Evolutionary conservation across 2,797 vertebrate genomes (phyloP).

Genomic region (Ammospiza maritima): DNA sequence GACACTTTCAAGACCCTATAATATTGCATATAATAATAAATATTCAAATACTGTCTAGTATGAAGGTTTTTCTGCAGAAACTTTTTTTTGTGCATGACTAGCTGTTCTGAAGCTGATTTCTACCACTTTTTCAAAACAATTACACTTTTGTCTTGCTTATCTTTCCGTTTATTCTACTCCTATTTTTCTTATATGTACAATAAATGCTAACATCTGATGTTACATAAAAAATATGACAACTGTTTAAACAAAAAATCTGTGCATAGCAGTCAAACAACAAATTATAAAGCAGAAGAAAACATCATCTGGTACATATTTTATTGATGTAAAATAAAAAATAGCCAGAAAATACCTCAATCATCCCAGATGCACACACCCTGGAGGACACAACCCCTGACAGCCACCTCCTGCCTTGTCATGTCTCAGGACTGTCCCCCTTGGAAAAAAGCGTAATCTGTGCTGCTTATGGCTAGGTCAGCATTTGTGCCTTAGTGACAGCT

Average conservation of each 20-base stretch:
- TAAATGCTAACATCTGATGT: not conserved
- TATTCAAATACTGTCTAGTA: not conserved
- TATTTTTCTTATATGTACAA: not conserved
- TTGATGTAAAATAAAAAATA: not conserved
- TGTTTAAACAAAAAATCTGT: not conserved
- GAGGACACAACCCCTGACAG: not conserved
- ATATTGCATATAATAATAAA: not conserved
- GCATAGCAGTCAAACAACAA: not conserved
- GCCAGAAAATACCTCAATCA: not conserved
- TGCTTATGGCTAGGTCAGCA: not conserved
- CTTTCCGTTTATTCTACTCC: not conserved
- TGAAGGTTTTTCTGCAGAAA: not conserved
- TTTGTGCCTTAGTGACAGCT: not conserved
- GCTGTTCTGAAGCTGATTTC: not conserved
- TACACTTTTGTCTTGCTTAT: not conserved
- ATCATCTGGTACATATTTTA: not conserved
- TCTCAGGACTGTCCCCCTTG: not conserved
- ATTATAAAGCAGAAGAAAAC: not conserved
- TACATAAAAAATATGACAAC: not conserved
- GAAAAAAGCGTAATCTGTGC: fast-evolving
- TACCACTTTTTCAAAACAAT: not conserved
- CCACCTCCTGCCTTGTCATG: not conserved
- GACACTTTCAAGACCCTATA: not conserved
- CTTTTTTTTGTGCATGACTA: not conserved
- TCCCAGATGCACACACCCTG: not conserved